phyloP scores from a whole-genome alignment of 2,888 invertebrate species.

The Epinotia bilunana region DNA sequence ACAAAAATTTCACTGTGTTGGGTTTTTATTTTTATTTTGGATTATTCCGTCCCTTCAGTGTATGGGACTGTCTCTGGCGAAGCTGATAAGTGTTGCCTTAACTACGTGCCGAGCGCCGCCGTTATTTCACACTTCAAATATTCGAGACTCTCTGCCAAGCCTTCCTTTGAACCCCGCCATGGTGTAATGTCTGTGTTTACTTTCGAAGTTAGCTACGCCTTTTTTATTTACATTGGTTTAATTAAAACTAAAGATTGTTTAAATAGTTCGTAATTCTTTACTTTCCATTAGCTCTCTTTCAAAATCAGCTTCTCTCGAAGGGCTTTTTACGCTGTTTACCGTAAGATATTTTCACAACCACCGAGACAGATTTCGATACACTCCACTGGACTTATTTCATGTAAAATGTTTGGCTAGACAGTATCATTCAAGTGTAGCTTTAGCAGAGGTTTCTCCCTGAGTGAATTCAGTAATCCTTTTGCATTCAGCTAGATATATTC shows the following conservation, averaged over 20 bases:
- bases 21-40: conserved; percentile 9
- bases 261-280: conserved; percentile 41
- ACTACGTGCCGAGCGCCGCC: conserved; percentile 52
- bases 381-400: conserved; percentile 13
- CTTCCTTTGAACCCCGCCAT: conserved; percentile 60
- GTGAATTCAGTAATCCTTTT: neutral
- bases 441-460: conserved; percentile 7
- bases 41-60: conserved; percentile 1
- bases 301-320: neutral
- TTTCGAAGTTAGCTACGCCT: conserved; percentile 45
- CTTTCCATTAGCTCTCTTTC: conserved; percentile 40
- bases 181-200: conserved; percentile 59
- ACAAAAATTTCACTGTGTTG: conserved; percentile 25
- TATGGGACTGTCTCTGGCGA: conserved; percentile 41
- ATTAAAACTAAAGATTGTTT: conserved; percentile 32
- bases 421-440: neutral
- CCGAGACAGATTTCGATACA: conserved; percentile 5
- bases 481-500: conserved; percentile 15
- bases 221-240: conserved; percentile 35
- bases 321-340: conserved; percentile 1
- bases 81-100: conserved; percentile 51
- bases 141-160: conserved; percentile 56
- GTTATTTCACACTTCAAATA: conserved; percentile 65
- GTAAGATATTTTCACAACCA: neutral
- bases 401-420: conserved; percentile 16